A percentile compares a stretch with the other conserved stretches of the same genome.
Conservation (phyloP, 1,140 invertebrate species). For the Schlechtendalia chinensis region DNA sequence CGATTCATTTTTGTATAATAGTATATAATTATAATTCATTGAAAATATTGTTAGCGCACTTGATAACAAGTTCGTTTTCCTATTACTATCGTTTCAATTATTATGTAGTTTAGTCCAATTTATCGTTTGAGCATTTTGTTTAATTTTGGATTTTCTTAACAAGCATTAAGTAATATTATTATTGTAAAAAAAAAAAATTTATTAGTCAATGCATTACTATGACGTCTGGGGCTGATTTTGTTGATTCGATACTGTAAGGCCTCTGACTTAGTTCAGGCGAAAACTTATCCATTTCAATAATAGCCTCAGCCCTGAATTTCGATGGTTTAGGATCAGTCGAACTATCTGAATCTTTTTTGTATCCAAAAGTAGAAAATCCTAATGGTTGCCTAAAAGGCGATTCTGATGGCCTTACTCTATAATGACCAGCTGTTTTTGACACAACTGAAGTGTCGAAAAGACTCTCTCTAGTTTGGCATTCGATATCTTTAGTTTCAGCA, state of each 20-base stretch:
- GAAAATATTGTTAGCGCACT: not conserved
- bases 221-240: conserved; percentile 82
- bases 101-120: conserved; percentile 13
- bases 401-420: conserved; percentile 46
- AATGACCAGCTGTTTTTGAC: conserved; percentile 51
- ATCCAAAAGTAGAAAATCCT: conserved; percentile 61
- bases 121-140: conserved; percentile 40
- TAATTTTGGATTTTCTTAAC: conserved; percentile 51
- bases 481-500: conserved; percentile 67
- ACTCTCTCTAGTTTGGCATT: conserved; percentile 76
- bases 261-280: conserved; percentile 53
- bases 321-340: conserved; percentile 55
- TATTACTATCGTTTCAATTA: not conserved
- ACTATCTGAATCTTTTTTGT: conserved; percentile 59
- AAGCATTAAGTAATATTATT: not conserved
- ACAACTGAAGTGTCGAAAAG: conserved; percentile 59
- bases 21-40: not conserved
- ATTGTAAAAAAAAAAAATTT: conserved; percentile 8
- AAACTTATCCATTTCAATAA: conserved; percentile 64
- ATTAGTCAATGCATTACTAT: conserved; percentile 77
- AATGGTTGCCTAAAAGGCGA: conserved; percentile 42
- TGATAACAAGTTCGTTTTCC: not conserved
- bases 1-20: not conserved
- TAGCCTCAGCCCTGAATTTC: conserved; percentile 64
- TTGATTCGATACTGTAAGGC: conserved; percentile 73